Evolutionary conservation across 2,797 vertebrate species (phyloP).

Genomic region (Spinibarbus caldwelli): DNA sequence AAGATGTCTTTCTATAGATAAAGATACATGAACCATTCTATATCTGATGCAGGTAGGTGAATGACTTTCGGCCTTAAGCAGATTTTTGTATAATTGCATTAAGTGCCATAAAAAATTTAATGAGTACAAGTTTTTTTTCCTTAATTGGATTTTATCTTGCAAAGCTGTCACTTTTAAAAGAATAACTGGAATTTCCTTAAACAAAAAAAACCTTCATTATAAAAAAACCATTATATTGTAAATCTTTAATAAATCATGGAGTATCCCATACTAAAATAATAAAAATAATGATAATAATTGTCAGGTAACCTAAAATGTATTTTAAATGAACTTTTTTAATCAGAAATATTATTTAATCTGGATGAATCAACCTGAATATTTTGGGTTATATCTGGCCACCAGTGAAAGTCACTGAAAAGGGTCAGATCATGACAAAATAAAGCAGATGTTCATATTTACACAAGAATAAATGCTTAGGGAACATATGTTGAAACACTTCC

Average conservation of each 20-base stretch:
- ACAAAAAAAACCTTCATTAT: background rate
- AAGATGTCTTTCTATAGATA: background rate
- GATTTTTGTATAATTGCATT: slow-evolving; percentile 3
- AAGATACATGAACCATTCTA: background rate
- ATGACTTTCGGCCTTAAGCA: background rate
- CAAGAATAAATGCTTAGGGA: background rate
- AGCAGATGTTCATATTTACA: slow-evolving; percentile 13
- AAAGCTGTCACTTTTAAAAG: background rate
- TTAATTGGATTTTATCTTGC: background rate
- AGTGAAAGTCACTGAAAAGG: background rate
- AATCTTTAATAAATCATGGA: background rate
- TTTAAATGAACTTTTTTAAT: background rate
- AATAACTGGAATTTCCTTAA: background rate
- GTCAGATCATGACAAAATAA: background rate
- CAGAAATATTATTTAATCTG: background rate
- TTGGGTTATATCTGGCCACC: background rate
- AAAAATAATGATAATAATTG: background rate
- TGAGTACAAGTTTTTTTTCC: background rate
- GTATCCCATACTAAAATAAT: background rate
- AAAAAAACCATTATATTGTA: background rate
- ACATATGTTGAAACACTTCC: slow-evolving; percentile 18
- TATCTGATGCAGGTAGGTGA: background rate
- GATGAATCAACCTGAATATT: background rate
- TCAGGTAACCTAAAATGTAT: background rate
- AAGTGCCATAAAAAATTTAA: background rate